Evolutionary conservation across 1,140 invertebrate genomes (phyloP).

Genomic region (Melitaea cinxia): DNA sequence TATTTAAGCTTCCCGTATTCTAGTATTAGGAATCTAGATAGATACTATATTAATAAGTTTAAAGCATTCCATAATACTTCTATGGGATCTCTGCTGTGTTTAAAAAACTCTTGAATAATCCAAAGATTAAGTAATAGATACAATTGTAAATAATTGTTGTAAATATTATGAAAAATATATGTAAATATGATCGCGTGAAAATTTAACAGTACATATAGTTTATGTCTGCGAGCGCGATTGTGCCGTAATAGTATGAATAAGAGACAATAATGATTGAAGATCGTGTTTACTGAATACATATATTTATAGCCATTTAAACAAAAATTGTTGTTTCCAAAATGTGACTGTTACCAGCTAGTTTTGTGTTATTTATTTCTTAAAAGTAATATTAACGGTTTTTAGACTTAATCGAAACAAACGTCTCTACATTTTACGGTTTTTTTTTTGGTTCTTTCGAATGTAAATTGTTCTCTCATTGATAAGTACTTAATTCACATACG

Average conservation of each 20-base stretch:
- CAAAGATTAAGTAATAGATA: slow-evolving; percentile 59
- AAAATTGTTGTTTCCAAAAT: slow-evolving; percentile 17
- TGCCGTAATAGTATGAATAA: slow-evolving; percentile 45
- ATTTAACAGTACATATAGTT: slow-evolving; percentile 19
- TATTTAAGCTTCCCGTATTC: slow-evolving; percentile 62
- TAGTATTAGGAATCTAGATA: slow-evolving; percentile 65
- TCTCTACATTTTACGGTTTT: slow-evolving; percentile 21
- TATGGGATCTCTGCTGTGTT: slow-evolving; percentile 78
- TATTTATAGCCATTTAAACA: slow-evolving; percentile 25
- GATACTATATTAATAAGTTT: slow-evolving; percentile 70
- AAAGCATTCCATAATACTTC: slow-evolving; percentile 77
- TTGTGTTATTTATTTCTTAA: slow-evolving; percentile 28
- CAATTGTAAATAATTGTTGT: slow-evolving; percentile 62
- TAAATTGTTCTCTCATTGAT: not conserved
- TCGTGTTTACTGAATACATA: slow-evolving; percentile 55
- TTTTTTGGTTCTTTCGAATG: not conserved
- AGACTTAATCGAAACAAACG: slow-evolving; percentile 21
- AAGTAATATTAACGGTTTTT: slow-evolving; percentile 12
- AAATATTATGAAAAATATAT: slow-evolving; percentile 60
- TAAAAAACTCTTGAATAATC: slow-evolving; percentile 70
- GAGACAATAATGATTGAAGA: slow-evolving; percentile 75
- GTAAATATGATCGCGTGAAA: slow-evolving; percentile 68
- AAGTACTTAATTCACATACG: slow-evolving; percentile 38
- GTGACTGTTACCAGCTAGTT: slow-evolving; percentile 22
- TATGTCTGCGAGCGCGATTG: slow-evolving; percentile 1